Conservation (phyloP, 2,888 invertebrate species). For the Caenorhabditis sp. region DNA sequence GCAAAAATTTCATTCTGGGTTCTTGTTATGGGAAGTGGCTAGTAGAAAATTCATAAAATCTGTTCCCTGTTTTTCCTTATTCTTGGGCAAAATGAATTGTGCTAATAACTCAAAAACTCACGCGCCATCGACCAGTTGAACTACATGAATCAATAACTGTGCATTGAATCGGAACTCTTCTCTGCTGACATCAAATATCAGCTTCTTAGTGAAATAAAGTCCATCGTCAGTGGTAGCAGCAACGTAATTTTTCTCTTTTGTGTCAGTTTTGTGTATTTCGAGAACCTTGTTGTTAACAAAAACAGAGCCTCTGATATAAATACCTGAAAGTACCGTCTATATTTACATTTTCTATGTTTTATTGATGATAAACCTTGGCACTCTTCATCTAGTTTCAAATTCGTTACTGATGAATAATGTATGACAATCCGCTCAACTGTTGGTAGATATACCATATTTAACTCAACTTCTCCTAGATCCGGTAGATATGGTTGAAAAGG, state of each 20-base stretch:
- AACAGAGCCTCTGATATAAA: conserved; percentile 24
- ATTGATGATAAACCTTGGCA: neutral
- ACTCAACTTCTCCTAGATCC: conserved; percentile 49
- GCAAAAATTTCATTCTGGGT: no score
- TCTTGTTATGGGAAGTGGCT: no score
- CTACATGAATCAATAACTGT: conserved; percentile 31
- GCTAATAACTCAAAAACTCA: conserved; percentile 2
- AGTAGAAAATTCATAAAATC: no score
- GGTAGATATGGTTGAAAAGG: conserved; percentile 39
- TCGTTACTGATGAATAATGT: conserved; percentile 35
- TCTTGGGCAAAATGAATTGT: no score
- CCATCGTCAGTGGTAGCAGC: conserved; percentile 26
- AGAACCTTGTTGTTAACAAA: conserved; percentile 16
- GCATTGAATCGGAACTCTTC: conserved; percentile 19
- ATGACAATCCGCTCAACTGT: conserved; percentile 35
- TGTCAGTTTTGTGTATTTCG: conserved; percentile 25
- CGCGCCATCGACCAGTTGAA: conserved; percentile 24
- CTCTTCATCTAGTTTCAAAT: conserved; percentile 36
- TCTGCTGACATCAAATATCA: conserved; percentile 29
- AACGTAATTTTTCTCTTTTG: neutral
- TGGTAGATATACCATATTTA: conserved; percentile 44
- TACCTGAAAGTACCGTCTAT: conserved; percentile 20
- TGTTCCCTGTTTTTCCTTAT: no score
- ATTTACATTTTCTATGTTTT: neutral
- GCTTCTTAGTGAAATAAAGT: conserved; percentile 31